phyloP scores from a whole-genome alignment of 2,113 vertebrate species.

The Plestiodon gilberti region DNA sequence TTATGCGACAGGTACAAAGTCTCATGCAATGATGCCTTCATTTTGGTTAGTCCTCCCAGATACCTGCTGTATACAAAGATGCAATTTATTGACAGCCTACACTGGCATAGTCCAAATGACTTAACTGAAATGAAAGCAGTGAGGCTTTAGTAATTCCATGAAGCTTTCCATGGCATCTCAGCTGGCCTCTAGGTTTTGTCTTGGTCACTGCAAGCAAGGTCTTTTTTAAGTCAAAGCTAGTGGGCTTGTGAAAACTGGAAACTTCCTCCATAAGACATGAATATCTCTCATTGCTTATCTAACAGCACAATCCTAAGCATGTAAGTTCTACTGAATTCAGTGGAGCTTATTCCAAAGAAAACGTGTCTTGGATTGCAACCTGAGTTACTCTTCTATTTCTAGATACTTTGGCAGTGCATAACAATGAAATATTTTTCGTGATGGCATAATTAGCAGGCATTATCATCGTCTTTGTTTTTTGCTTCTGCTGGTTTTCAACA shows the following conservation, averaged over 20 bases:
- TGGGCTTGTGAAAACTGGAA: not conserved
- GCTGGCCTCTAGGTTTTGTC: not conserved
- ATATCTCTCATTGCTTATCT: not conserved
- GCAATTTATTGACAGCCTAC: not conserved
- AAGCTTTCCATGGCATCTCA: not conserved
- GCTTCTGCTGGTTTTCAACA: not conserved
- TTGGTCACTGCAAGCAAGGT: not conserved
- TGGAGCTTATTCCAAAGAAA: too few species aligned
- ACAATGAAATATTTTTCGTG: not conserved
- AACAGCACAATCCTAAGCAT: too few species aligned
- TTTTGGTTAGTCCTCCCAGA: not conserved
- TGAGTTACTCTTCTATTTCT: too few species aligned
- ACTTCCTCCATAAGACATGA: not conserved
- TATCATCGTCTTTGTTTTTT: not conserved
- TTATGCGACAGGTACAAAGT: not conserved
- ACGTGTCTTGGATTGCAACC: too few species aligned
- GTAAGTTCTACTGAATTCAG: too few species aligned
- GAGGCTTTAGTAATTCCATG: not conserved
- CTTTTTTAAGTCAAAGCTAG: not conserved
- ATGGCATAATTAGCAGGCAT: not conserved
- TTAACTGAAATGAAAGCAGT: not conserved
- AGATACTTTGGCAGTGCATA: not conserved
- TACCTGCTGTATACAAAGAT: not conserved
- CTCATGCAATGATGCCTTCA: not conserved
- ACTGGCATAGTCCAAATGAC: not conserved